phyloP scores from a whole-genome alignment of 2,113 vertebrate species.

The Etia nguti region DNA sequence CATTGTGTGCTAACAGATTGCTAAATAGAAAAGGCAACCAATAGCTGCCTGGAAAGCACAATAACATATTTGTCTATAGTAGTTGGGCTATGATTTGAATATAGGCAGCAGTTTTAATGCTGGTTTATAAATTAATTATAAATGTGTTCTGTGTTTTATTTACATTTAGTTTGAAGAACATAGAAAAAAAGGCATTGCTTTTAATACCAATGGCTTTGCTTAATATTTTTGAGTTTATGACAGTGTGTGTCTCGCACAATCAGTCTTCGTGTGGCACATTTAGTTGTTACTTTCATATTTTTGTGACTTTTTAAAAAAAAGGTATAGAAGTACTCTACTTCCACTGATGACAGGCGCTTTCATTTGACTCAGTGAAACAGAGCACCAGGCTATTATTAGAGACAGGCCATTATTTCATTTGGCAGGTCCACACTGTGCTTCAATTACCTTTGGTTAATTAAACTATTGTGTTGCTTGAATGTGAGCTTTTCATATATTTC shows the following conservation, averaged over 20 bases:
- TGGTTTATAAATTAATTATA: background rate
- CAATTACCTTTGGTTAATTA: slow-evolving; percentile 17
- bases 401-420: slow-evolving; percentile 15
- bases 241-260: background rate
- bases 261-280: background rate
- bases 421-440: slow-evolving; percentile 4
- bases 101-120: background rate
- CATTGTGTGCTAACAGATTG: background rate
- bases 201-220: background rate
- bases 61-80: background rate
- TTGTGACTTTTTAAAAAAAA: background rate
- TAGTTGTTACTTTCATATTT: background rate
- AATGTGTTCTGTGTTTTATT: background rate
- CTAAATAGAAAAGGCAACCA: background rate
- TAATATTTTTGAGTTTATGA: background rate
- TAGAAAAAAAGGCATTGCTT: background rate
- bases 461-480: background rate
- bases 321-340: background rate
- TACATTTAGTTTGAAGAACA: background rate
- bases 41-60: background rate
- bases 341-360: background rate
- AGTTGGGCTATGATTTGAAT: background rate
- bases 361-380: background rate
- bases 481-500: background rate
- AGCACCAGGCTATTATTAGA: slow-evolving; percentile 6